Evolutionary conservation across 1,140 invertebrate genomes (phyloP).

Genomic region (Drosophila ercepeae): DNA sequence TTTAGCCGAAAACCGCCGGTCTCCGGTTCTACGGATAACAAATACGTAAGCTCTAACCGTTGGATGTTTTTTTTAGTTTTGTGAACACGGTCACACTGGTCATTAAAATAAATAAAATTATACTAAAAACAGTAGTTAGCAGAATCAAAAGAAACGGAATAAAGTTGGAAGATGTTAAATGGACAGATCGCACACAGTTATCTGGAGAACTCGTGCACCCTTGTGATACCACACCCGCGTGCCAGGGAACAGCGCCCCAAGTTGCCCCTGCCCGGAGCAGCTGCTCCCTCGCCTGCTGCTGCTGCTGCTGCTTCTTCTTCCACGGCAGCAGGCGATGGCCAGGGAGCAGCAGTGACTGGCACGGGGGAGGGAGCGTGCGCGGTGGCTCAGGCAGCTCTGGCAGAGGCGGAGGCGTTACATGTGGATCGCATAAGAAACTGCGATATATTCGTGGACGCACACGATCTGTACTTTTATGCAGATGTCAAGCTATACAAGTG

Average conservation of each 20-base stretch:
- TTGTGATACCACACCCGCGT: conserved; percentile 61
- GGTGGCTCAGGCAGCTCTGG: conserved; percentile 11
- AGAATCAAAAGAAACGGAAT: conserved; percentile 25
- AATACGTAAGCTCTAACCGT: not conserved
- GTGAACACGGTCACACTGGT: conserved; percentile 37
- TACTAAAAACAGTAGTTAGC: conserved; percentile 43
- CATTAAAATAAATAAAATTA: conserved; percentile 54
- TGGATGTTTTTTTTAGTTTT: conserved; percentile 19
- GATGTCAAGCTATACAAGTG: conserved; percentile 76
- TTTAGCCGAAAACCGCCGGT: not conserved
- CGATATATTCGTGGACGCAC: conserved; percentile 74
- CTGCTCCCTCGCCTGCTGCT: not conserved
- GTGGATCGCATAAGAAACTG: conserved; percentile 77
- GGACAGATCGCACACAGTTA: conserved; percentile 71
- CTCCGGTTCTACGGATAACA: not conserved
- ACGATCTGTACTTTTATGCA: conserved; percentile 75
- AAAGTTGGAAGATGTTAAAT: conserved; percentile 68
- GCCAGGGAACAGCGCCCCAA: conserved; percentile 44
- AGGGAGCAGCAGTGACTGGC: not conserved
- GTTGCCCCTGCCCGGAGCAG: not conserved
- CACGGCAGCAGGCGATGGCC: conserved; percentile 8
- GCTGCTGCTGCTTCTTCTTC: conserved; percentile 12
- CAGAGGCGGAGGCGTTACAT: conserved; percentile 38
- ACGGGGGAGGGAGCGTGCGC: conserved; percentile 4
- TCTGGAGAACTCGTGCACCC: conserved; percentile 64